Conservation (phyloP, 1,140 invertebrate genomes). For the Heliconius eleuchia region DNA sequence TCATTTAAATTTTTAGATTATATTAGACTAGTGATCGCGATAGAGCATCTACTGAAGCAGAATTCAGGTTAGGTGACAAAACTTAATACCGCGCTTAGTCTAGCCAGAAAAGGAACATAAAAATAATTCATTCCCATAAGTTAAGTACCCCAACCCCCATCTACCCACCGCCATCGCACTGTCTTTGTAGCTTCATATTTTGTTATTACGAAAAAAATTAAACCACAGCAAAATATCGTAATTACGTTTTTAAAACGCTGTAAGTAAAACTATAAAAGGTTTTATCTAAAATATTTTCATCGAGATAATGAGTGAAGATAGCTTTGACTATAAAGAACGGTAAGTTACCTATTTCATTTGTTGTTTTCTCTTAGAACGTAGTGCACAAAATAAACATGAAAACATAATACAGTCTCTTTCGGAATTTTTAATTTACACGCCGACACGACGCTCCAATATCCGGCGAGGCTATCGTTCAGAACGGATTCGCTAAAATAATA, state of each 20-base stretch:
- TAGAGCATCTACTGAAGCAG: no score
- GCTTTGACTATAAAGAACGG: slow-evolving; percentile 28
- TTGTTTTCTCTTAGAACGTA: slow-evolving; percentile 30
- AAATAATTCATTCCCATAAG: no score
- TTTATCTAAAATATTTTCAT: slow-evolving; percentile 14
- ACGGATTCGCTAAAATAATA: slow-evolving; percentile 35
- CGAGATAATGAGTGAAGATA: slow-evolving; percentile 22
- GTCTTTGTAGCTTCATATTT: no score
- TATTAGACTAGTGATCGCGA: no score
- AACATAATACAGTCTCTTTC: slow-evolving; percentile 37
- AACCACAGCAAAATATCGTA: not conserved
- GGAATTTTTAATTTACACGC: slow-evolving; percentile 47
- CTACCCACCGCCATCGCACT: no score
- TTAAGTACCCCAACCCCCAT: no score
- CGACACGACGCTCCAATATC: slow-evolving; percentile 34
- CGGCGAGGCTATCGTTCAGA: slow-evolving; percentile 14
- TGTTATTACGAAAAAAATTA: not conserved
- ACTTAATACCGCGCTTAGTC: no score
- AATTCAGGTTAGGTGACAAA: no score
- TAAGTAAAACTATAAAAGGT: not conserved
- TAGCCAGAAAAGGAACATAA: no score
- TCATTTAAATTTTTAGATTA: no score
- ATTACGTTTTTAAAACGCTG: not conserved
- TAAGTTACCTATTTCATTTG: slow-evolving; percentile 19
- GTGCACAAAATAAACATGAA: slow-evolving; percentile 40